Evolutionary conservation across 2,113 vertebrate genomes (phyloP), one percentile per base, ranked within the genome.

Genomic region (Cyphomyrus plagiostoma): DNA sequence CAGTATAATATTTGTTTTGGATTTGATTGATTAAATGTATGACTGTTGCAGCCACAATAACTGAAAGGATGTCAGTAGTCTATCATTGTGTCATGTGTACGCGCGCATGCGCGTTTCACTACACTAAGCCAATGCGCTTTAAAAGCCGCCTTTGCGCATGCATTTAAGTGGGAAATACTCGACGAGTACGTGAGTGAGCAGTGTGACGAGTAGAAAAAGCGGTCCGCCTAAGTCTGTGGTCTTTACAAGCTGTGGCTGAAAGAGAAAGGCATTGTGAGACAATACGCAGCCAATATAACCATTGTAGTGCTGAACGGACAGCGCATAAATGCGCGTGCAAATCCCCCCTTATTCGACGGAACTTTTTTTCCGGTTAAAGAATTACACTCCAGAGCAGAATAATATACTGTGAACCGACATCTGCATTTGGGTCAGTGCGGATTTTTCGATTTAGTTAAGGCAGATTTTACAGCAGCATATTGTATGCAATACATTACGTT

Each of bases 301-400:
- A 46, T 48, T 52, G 19, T 74, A 46, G 90, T 88, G 80, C 90
- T 90, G 90, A 90, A 90, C 48, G 88, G 82, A 90, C 88, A 90
- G 90, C 90, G 77, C 53, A 26, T 21, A 5, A 52, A 46, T 26
- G 13, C 58, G 23, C 23, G 19, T 10, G 49, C 19, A 49, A 42
- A 83, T 46, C 21, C 42, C 19, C 21, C 23, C 3, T 23, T 85
- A 80, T 35, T 80, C 45, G 42, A 83, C 17, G 19, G 8, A 84
- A 48, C 45, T 23, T 84, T 45, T 45, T 46, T 84, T 45, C 45
- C 39, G 21, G 45, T 48, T 46, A 48, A 84, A 84, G 9, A 84
- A n/a, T 84, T 21, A 23, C 10, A 84, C 19, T 46, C 10, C 9
- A 48, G 82, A 48, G 82, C 42, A 84, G 19, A 39, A 50, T 39